phyloP scores from a whole-genome alignment of 1,140 invertebrate genomes.

The Cecropterus lyciades region DNA sequence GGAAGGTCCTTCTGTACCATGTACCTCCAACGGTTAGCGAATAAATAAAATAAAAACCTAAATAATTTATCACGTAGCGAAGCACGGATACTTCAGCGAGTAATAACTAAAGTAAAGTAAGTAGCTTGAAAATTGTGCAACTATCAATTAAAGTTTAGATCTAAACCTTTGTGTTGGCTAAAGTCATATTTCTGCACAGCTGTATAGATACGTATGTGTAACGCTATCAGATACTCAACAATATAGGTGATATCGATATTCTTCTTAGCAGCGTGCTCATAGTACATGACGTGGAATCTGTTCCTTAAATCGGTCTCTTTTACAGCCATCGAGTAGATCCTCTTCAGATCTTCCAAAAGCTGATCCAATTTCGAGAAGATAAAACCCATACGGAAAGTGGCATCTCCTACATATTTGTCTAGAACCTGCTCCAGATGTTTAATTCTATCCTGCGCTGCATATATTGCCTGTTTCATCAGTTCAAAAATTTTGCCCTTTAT shows the following conservation, averaged over 20 bases:
- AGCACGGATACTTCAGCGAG: no score
- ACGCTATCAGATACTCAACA: constrained; percentile 35
- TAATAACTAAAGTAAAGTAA: no score
- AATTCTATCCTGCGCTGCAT: constrained; percentile 43
- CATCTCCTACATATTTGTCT: constrained; percentile 28
- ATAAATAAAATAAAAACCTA: no score
- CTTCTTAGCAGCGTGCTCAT: constrained; percentile 42
- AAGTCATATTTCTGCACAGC: no score
- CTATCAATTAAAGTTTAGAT: no score
- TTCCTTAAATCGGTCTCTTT: not conserved
- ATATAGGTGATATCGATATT: constrained; percentile 55
- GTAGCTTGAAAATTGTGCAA: no score
- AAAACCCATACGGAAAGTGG: constrained; percentile 36
- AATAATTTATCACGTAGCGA: no score
- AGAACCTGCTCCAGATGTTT: constrained; percentile 28
- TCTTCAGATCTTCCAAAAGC: constrained; percentile 42
- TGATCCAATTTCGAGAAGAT: constrained; percentile 44
- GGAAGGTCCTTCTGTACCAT: no score
- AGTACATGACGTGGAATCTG: constrained; percentile 41
- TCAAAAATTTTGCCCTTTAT: constrained; percentile 22
- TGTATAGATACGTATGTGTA: no score
- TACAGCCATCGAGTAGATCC: constrained; percentile 40
- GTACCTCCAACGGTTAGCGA: no score
- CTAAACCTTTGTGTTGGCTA: no score
- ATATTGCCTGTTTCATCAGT: constrained; percentile 47